phyloP scores from a whole-genome alignment of 2,113 vertebrate species.

The Lepus europaeus region DNA sequence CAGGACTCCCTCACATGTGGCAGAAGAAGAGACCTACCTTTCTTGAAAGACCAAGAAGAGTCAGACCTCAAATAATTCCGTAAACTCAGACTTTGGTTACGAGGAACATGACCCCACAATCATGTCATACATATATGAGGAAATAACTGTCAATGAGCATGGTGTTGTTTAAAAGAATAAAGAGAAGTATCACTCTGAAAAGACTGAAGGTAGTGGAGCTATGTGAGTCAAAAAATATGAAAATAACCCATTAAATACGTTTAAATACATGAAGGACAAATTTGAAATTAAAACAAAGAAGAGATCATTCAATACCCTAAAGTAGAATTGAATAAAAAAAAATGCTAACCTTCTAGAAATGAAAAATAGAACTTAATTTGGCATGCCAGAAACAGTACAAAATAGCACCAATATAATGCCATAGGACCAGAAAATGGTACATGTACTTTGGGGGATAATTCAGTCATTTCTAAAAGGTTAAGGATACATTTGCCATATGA shows the following conservation, averaged over 20 bases:
- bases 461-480: background rate
- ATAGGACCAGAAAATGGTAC: background rate
- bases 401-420: background rate
- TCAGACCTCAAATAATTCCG: background rate
- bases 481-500: background rate
- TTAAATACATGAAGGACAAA: background rate
- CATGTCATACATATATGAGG: background rate
- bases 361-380: background rate
- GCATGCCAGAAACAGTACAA: background rate
- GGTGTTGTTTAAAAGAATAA: background rate
- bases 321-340: background rate
- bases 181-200: background rate
- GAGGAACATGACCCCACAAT: background rate
- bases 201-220: background rate
- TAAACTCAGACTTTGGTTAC: background rate
- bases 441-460: background rate
- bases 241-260: background rate
- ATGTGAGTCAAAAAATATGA: background rate
- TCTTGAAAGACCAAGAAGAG: background rate
- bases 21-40: background rate
- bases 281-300: conserved; percentile 2
- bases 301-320: background rate
- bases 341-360: background rate
- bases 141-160: background rate
- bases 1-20: background rate